These are phyloP conservation scores for Mixornis gularis DNA, from an alignment of 2,113 vertebrate genomes.

Conservation along the genomic window DNA sequence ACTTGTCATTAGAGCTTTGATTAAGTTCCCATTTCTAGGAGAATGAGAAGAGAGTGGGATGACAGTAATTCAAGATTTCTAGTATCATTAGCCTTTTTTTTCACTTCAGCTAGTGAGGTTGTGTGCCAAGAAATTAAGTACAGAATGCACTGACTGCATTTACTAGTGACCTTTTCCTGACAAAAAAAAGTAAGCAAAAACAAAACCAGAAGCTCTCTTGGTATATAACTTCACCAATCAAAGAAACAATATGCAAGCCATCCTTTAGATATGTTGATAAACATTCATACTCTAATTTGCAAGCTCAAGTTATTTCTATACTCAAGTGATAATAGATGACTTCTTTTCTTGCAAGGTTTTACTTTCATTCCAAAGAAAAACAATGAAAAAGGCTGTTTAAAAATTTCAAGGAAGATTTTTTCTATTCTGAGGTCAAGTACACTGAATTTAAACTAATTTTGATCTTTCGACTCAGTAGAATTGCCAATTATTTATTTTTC, in stretches of 20 bases:
- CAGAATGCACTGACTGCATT: neutral
- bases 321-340: neutral
- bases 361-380: neutral
- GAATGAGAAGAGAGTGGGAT: neutral
- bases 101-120: neutral
- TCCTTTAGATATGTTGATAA: neutral
- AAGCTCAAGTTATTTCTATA: neutral
- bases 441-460: neutral
- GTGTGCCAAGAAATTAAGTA: neutral
- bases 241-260: neutral
- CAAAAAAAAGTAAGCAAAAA: neutral
- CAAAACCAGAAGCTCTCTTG: neutral
- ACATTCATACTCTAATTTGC: neutral
- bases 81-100: neutral
- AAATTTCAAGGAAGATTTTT: neutral
- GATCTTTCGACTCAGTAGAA: neutral
- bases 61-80: neutral
- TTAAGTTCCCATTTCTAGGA: neutral
- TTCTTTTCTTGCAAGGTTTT: neutral
- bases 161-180: neutral
- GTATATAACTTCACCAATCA: neutral
- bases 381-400: neutral
- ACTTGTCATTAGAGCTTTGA: constrained; percentile 24
- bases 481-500: constrained; percentile 8
- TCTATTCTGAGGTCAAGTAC: neutral